Conservation (phyloP, 2,113 vertebrate genomes). For the Nycticebus coucang region DNA sequence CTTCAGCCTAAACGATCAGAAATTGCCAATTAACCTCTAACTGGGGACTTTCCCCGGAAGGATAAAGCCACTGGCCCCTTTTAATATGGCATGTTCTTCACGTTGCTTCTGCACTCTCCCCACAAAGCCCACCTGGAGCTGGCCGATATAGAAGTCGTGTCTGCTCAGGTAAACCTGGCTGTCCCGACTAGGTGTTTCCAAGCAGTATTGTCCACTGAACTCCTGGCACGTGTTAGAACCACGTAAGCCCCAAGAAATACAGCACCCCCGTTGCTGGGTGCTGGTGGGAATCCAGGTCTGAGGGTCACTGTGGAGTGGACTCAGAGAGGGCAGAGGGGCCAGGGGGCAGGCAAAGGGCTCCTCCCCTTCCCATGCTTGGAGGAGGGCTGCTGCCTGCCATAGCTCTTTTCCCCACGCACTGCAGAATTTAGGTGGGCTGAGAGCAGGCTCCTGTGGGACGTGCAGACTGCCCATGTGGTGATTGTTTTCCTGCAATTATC, state of each 20-base stretch:
- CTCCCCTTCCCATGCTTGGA: accelerated
- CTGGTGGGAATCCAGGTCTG: accelerated
- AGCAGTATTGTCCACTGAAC: not conserved
- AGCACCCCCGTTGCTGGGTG: accelerated
- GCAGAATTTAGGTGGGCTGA: not conserved
- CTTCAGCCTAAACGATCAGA: too few relatives aligned
- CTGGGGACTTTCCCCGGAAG: not conserved
- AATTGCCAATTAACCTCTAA: not conserved
- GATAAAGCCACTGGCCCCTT: not conserved
- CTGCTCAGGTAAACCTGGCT: not conserved
- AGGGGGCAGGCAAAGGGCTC: accelerated
- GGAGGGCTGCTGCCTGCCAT: not conserved
- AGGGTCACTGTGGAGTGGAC: too few relatives aligned
- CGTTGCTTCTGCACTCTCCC: too few relatives aligned
- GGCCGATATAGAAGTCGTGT: accelerated
- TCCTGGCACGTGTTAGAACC: accelerated
- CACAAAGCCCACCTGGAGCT: not conserved
- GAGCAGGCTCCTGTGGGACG: accelerated
- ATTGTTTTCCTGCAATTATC: not conserved
- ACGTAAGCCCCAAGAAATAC: too few relatives aligned
- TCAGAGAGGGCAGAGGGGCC: too few relatives aligned
- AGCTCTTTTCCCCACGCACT: accelerated
- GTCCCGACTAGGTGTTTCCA: not conserved
- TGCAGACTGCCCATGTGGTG: accelerated
- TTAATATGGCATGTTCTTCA: too few relatives aligned